Conservation (phyloP, 2,888 invertebrate genomes). For the Koerneria pararmatus region DNA sequence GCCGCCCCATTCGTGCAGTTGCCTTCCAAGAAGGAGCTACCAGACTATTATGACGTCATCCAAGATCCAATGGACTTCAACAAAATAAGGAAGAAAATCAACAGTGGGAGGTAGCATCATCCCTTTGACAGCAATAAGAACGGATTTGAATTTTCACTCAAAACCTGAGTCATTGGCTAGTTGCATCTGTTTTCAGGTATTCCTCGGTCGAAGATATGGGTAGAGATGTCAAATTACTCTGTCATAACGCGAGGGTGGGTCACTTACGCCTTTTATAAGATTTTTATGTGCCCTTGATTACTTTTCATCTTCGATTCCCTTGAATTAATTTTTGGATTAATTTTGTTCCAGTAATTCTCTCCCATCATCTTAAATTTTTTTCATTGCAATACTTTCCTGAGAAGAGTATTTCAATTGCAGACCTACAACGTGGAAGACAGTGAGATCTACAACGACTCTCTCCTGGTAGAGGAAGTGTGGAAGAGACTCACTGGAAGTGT, state of each 20-base stretch:
- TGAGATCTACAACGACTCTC: constrained; percentile 89
- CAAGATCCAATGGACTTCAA: constrained; percentile 66
- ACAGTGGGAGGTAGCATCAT: constrained; percentile 30
- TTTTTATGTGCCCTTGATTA: constrained; percentile 69
- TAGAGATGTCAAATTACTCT: constrained; percentile 85
- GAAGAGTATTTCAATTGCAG: constrained; percentile 22
- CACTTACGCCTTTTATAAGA: constrained; percentile 29
- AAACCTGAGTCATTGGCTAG: no score
- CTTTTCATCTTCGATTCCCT: neutral
- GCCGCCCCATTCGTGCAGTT: constrained; percentile 62
- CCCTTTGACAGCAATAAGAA: neutral
- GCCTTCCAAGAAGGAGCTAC: constrained; percentile 63
- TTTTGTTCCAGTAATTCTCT: no score
- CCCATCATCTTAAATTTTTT: no score
- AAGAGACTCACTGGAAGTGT: neutral
- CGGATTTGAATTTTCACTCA: no score
- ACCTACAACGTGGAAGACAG: constrained; percentile 50
- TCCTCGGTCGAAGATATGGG: constrained; percentile 64
- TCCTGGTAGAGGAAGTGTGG: constrained; percentile 77
- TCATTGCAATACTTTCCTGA: no score
- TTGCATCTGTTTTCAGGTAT: no score
- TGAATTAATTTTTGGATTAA: no score
- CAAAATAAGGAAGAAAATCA: constrained; percentile 72
- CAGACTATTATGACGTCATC: constrained; percentile 65
- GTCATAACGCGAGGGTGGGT: constrained; percentile 82